These are phyloP conservation scores for Vulpes vulpes DNA, from an alignment of 2,113 vertebrate genomes.

Conservation along the genomic window DNA sequence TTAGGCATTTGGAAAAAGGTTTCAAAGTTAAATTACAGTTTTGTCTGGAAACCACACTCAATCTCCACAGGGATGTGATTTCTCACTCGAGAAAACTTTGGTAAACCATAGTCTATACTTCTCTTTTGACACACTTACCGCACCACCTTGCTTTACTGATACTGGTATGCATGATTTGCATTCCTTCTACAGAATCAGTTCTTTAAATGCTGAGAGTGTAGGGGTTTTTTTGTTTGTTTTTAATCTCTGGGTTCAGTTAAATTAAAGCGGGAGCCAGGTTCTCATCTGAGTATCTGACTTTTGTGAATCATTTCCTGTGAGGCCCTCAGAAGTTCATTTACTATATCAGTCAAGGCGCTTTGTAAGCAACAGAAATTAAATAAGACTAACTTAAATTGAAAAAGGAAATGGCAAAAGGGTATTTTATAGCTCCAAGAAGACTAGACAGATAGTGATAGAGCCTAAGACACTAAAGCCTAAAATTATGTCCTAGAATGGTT, in stretches of 20 bases:
- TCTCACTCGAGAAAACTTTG: background rate
- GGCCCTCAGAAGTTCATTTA: background rate
- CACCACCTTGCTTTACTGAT: background rate
- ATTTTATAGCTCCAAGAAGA: background rate
- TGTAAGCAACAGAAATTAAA: constrained; percentile 18
- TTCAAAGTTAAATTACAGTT: constrained; percentile 13
- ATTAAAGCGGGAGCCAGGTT: background rate
- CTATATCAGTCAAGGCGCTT: background rate
- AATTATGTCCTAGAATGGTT: background rate
- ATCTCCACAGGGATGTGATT: background rate
- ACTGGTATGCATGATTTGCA: background rate
- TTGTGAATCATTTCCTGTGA: constrained; percentile 26
- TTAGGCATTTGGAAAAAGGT: background rate
- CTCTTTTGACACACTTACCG: background rate
- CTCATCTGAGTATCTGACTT: background rate
- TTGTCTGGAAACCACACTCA: background rate
- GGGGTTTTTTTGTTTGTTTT: background rate
- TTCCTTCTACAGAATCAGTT: background rate
- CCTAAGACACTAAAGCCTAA: background rate
- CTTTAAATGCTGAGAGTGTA: background rate
- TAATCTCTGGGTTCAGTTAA: background rate
- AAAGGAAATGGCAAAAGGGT: constrained; percentile 22
- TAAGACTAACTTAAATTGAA: background rate
- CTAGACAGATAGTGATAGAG: background rate
- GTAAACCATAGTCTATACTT: no score